phyloP scores from a whole-genome alignment of 2,113 vertebrate genomes.

The Peromyscus polionotus region DNA sequence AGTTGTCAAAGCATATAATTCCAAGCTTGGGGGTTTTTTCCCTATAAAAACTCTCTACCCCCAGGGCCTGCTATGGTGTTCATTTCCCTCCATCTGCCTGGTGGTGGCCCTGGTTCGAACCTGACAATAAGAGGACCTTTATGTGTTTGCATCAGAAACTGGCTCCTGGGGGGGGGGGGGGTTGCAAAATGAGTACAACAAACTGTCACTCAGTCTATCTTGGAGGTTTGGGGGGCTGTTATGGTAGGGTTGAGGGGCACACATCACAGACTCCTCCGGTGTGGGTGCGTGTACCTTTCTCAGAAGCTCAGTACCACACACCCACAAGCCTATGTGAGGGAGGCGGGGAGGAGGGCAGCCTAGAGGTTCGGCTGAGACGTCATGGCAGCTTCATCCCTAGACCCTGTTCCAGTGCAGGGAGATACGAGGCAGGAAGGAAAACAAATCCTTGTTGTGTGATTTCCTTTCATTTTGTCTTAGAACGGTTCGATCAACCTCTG shows the following conservation, averaged over 20 bases:
- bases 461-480: conserved; percentile 22
- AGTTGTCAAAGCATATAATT: no score
- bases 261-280: neutral
- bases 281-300: neutral
- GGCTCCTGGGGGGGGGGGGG: no score
- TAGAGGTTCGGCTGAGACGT: neutral
- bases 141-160: no score
- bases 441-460: neutral
- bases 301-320: neutral
- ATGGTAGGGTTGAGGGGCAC: neutral
- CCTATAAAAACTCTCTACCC: no score
- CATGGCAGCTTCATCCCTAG: neutral
- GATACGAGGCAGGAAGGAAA: neutral
- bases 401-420: neutral
- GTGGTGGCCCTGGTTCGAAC: no score
- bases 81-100: no score
- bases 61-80: no score
- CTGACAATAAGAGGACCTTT: no score
- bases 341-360: neutral
- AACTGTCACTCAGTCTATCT: neutral
- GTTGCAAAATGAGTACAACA: no score
- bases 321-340: neutral
- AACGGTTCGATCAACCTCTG: neutral
- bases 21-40: no score
- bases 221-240: neutral